Percentiles rank a stretch among this genome's conserved stretches.
These are phyloP conservation scores for Trichonephila inaurata DNA, from an alignment of 1,140 invertebrate species.

Conservation along the genomic window DNA sequence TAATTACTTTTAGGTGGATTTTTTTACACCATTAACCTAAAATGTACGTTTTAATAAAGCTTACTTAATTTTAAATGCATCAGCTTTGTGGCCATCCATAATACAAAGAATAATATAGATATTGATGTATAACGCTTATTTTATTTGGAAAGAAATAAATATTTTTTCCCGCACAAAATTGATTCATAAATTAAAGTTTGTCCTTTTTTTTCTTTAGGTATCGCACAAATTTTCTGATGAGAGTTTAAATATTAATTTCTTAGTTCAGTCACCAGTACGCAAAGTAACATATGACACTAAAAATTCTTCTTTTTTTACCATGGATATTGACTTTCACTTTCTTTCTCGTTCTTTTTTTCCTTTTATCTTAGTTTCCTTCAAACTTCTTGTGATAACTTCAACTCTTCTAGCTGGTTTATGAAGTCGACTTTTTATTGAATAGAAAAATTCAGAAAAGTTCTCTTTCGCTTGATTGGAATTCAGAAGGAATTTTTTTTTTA, in stretches of 20 bases:
- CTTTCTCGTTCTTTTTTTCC: background rate
- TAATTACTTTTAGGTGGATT: too few relatives aligned
- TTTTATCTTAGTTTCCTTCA: background rate
- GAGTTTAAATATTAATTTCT: background rate
- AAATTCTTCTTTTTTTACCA: background rate
- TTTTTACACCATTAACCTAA: too few relatives aligned
- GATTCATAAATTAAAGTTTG: too few relatives aligned
- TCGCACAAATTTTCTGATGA: too few relatives aligned
- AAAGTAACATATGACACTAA: background rate
- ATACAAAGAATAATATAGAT: too few relatives aligned
- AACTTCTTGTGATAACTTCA: background rate
- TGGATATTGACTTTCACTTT: background rate
- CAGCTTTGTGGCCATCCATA: too few relatives aligned
- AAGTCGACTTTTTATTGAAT: background rate
- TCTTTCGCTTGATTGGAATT: background rate
- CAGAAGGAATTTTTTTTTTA: background rate
- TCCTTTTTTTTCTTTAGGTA: too few relatives aligned
- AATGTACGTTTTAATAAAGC: too few relatives aligned
- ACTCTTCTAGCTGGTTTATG: background rate
- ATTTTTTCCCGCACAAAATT: too few relatives aligned
- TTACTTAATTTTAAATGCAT: too few relatives aligned
- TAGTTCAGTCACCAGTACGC: background rate
- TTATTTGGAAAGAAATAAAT: too few relatives aligned
- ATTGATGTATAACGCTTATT: too few relatives aligned
- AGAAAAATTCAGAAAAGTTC: background rate